These are phyloP conservation scores for Pollicipes pollicipes DNA, from an alignment of 1,140 invertebrate genomes.

Conservation along the genomic window DNA sequence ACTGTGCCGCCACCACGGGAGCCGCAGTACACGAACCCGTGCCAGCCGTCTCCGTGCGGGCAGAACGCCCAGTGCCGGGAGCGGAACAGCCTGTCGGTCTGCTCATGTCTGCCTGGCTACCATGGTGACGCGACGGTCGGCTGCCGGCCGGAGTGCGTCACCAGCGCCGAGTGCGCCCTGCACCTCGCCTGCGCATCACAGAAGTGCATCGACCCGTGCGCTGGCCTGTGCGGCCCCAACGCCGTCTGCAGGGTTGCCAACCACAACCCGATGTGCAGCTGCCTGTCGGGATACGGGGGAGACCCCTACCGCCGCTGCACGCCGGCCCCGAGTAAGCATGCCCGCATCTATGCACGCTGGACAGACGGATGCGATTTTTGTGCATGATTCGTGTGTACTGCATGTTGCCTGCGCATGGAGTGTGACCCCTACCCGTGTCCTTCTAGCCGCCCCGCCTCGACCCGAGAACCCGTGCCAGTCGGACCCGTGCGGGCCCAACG, in stretches of 20 bases:
- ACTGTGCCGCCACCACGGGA: too few relatives aligned
- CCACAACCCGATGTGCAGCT: conserved; percentile 20
- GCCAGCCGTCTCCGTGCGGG: conserved; percentile 35
- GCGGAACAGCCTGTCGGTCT: conserved; percentile 23
- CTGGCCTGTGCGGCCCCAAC: conserved; percentile 43
- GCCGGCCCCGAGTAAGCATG: neutral
- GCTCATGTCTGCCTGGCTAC: conserved; percentile 44
- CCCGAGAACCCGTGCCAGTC: too few relatives aligned
- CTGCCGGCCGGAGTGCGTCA: conserved; percentile 49
- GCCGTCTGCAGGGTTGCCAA: conserved; percentile 18
- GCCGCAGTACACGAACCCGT: too few relatives aligned
- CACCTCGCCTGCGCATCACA: conserved; percentile 39
- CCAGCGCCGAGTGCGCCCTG: conserved; percentile 44
- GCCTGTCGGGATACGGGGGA: conserved; percentile 31
- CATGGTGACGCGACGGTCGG: conserved; percentile 56
- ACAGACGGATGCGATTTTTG: neutral
- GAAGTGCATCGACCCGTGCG: conserved; percentile 64
- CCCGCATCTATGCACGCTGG: conserved; percentile 24
- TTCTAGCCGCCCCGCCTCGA: too few relatives aligned
- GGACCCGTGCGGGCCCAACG: too few relatives aligned
- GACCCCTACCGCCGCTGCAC: conserved; percentile 34
- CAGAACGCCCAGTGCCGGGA: conserved; percentile 32
- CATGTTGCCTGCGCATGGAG: conserved; percentile 39
- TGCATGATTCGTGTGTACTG: neutral
- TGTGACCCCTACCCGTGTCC: conserved; percentile 25